A percentile compares a stretch with the other conserved stretches of the same genome.
Evolutionary conservation across 1,140 invertebrate genomes (phyloP).

Genomic region (Drosophila burlai): DNA sequence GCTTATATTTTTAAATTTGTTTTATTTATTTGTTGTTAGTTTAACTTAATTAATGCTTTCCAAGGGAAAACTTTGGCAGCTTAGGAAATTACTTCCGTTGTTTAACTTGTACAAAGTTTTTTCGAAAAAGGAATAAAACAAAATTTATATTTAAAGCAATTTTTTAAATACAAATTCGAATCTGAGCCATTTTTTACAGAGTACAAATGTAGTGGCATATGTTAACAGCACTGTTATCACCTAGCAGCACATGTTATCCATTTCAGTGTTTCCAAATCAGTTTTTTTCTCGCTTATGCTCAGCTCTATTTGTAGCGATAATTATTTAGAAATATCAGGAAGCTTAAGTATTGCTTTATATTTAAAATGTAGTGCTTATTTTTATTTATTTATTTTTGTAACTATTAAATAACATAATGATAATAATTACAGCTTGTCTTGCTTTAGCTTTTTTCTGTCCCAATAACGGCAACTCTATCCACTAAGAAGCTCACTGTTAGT

Average conservation of each 20-base stretch:
- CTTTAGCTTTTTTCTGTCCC: neutral
- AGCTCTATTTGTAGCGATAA: neutral
- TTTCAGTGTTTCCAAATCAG: neutral
- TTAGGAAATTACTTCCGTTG: too few relatives aligned
- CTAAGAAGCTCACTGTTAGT: constrained; percentile 33
- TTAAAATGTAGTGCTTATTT: too few relatives aligned
- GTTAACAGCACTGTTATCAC: neutral
- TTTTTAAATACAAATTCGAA: neutral
- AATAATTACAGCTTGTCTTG: neutral
- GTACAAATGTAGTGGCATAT: neutral
- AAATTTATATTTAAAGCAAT: neutral
- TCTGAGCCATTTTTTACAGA: too few relatives aligned
- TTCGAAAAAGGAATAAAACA: too few relatives aligned
- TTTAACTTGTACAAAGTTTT: too few relatives aligned
- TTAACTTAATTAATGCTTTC: too few relatives aligned
- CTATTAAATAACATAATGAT: too few relatives aligned
- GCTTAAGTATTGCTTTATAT: neutral
- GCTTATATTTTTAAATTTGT: neutral
- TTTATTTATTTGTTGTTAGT: neutral
- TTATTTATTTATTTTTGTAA: too few relatives aligned
- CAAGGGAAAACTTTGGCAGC: too few relatives aligned
- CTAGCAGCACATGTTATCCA: neutral
- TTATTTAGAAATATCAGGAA: neutral
- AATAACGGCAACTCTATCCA: neutral
- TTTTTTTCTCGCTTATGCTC: neutral